These are phyloP conservation scores for Sebastes reedi DNA, from an alignment of 2,797 vertebrate species.

Conservation along the genomic window DNA sequence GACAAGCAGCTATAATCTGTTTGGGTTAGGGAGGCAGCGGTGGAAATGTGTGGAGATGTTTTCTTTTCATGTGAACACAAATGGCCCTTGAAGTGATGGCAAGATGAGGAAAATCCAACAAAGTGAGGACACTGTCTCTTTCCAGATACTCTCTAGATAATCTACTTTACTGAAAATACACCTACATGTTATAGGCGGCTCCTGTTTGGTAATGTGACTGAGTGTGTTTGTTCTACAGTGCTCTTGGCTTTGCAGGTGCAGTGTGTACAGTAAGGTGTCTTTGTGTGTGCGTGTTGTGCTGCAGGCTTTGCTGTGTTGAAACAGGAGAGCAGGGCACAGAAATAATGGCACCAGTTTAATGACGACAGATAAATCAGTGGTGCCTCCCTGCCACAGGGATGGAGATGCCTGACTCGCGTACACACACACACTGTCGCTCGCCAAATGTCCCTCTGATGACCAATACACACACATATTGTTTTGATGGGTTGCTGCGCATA, in stretches of 20 bases:
- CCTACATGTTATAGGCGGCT: slow-evolving; percentile 21
- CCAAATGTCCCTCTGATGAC: slow-evolving; percentile 50
- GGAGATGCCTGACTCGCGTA: slow-evolving; percentile 78
- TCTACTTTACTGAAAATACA: neutral
- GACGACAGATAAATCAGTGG: slow-evolving; percentile 94
- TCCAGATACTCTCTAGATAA: neutral
- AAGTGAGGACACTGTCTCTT: neutral
- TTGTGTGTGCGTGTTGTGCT: slow-evolving; percentile 53
- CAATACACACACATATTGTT: slow-evolving; percentile 32
- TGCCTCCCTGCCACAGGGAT: slow-evolving; percentile 92
- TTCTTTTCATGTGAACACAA: neutral
- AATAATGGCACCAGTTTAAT: slow-evolving; percentile 93
- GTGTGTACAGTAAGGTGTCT: slow-evolving; percentile 33
- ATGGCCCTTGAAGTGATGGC: neutral
- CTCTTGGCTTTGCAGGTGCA: slow-evolving; percentile 1
- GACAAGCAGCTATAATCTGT: slow-evolving; percentile 35
- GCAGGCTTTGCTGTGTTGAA: slow-evolving; percentile 83
- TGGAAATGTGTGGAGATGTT: slow-evolving; percentile 15
- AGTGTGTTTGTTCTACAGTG: neutral
- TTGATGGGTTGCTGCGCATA: slow-evolving; percentile 15
- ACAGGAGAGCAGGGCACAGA: slow-evolving; percentile 85
- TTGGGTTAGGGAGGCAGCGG: slow-evolving; percentile 33
- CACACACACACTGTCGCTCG: slow-evolving; percentile 1
- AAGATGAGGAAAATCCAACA: neutral
- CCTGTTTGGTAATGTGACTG: neutral